Evolutionary conservation across 1,140 invertebrate genomes (phyloP), one percentile per base, ranked within the genome.

Genomic region (Xylocopa sonorina): DNA sequence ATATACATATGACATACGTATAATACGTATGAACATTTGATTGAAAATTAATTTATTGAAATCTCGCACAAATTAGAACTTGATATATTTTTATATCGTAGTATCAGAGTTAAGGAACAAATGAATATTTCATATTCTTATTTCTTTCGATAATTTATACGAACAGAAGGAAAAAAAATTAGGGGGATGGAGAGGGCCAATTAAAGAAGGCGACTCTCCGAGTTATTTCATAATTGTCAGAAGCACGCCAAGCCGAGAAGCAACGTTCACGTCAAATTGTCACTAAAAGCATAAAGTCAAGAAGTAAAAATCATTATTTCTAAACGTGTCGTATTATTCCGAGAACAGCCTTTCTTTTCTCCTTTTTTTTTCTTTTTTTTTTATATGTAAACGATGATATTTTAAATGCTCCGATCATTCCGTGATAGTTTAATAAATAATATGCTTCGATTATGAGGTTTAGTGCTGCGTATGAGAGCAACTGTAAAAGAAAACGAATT

Each of bases 171-270:
- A n/a, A n/a, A n/a, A n/a, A n/a, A n/a, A n/a, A n/a, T n/a, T n/a
- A n/a, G n/a, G n/a, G n/a, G n/a, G n/a, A n/a, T n/a, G n/a, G n/a
- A 55, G 12, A 41, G 24, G 18, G 67, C 46, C 46, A 68, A 27
- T 51, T 51, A 51, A 51, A 50, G 29, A 29, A 51, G 27, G 24
- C 18, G 43, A 46, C 24, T 29, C n/a, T n/a, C n/a, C n/a, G 32
- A 46, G 34, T 78, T 72, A 69, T 72, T 72, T 57, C 41, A 67
- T 46, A 62, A n/a, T 27, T 82, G 46, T 34, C 9, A 46, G 57
- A 78, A 83, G 69, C 82, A 78, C 71, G 76, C 69, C 51, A 84
- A 84, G 81, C 82, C 64, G 53, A 43, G 14, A 84, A 84, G 82
- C 82, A 69, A 58, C 60, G 68, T 80, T 64, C 46, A 66, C 24